Evolutionary conservation across 2,888 invertebrate species (phyloP).

Genomic region (Lasioglossum figueresi): DNA sequence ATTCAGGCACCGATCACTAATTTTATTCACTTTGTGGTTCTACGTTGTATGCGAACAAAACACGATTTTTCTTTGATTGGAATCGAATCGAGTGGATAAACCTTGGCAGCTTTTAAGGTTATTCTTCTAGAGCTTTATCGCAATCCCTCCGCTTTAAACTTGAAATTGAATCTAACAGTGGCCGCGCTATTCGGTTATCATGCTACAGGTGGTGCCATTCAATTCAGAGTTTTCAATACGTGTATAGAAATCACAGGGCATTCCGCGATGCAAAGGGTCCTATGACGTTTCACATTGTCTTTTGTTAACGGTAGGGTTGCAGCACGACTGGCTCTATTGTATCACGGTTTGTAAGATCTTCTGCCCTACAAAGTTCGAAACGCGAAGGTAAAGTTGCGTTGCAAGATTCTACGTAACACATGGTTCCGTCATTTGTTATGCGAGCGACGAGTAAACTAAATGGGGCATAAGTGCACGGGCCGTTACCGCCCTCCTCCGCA

Average conservation of each 20-base stretch:
- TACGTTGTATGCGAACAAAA: neutral
- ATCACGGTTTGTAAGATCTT: neutral
- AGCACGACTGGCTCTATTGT: neutral
- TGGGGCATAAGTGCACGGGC: neutral
- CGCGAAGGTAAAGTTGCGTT: neutral
- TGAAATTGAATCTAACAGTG: conserved; percentile 1
- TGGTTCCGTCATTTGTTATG: conserved; percentile 12
- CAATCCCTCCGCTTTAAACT: neutral
- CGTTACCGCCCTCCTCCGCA: neutral
- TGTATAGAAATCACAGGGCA: neutral
- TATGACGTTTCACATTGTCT: neutral
- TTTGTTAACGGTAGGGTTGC: neutral
- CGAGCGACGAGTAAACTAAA: conserved; percentile 16
- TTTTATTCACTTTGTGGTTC: neutral
- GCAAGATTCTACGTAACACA: conserved; percentile 3
- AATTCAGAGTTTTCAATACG: neutral
- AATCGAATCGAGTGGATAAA: neutral
- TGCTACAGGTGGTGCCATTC: neutral
- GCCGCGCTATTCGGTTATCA: neutral
- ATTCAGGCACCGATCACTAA: no score
- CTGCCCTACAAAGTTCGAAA: neutral
- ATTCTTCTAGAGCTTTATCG: neutral
- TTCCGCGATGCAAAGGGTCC: neutral
- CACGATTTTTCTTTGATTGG: neutral
- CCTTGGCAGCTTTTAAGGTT: neutral